Percentiles rank a stretch among this genome's conserved stretches.
Evolutionary conservation across 2,113 vertebrate species (phyloP).

Genomic region (Mobula hypostoma): DNA sequence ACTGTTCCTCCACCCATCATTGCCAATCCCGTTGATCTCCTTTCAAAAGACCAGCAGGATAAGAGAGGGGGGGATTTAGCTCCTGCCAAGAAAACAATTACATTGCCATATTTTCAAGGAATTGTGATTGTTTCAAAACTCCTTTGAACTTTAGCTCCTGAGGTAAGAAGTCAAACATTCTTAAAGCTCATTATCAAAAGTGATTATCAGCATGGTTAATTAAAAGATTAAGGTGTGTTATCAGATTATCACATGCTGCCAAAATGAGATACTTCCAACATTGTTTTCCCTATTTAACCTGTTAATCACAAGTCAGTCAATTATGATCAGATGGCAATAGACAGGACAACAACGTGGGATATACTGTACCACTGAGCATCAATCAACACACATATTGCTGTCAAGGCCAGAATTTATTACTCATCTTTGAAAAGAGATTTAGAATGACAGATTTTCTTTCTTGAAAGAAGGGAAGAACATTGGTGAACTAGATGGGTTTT

Average conservation of each 20-base stretch:
- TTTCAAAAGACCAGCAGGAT: slow-evolving; percentile 29
- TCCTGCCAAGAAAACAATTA: slow-evolving; percentile 35
- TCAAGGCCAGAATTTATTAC: too few species aligned
- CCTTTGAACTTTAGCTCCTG: not conserved
- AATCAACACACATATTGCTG: not conserved
- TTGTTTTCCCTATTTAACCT: not conserved
- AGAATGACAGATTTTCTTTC: too few species aligned
- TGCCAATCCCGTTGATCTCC: not conserved
- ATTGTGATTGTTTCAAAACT: not conserved
- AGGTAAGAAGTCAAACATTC: not conserved
- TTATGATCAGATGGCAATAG: not conserved
- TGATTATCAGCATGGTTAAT: slow-evolving; percentile 1
- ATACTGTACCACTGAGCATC: not conserved
- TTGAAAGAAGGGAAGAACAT: too few species aligned
- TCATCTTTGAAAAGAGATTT: too few species aligned
- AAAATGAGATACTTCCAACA: slow-evolving; percentile 18
- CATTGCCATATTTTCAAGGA: slow-evolving; percentile 32
- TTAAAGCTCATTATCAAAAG: not conserved
- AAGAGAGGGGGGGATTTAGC: slow-evolving; percentile 16
- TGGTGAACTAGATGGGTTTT: too few species aligned
- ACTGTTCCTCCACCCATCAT: not conserved
- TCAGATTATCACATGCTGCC: not conserved
- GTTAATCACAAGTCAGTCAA: not conserved
- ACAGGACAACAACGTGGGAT: not conserved
- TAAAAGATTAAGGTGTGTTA: slow-evolving; percentile 18